Base-by-base conservation (phyloP, 1,140 invertebrate genomes). In the Neodiprion fabricii region DNA sequence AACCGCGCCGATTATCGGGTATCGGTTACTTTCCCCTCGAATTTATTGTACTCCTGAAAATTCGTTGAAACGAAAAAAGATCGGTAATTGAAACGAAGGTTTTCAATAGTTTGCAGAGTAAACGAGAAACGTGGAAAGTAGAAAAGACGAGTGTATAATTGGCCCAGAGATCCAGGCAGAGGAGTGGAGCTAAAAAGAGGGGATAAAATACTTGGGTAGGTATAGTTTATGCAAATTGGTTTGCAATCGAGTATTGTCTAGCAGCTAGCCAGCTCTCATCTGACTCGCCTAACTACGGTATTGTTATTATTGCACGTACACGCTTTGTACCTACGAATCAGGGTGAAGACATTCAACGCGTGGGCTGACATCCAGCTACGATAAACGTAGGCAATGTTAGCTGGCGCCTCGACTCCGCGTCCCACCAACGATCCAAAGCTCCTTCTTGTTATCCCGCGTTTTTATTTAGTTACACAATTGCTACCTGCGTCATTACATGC, bases 201-300 rank as follows among this genome's bases (percentile, higher is more conserved):
- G 71, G 67, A 61, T 77, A 81, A 82, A 76, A 77, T 79, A 83
- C 79, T 82, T 81, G 83, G 79, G 79, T 49, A 7, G 1, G 74
- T 79, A 82, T 82, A 84, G 84, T 74, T 81, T 80, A 85, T 84
- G 80, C 79, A 82, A 82, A 83, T 82, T 75, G 77, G 70, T 66
- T 21, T 61, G 28, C 53, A 17, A 61, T 23, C 71, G 68, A 73
- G 76, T 77, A 85, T 83, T 83, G 82, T 81, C 78, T 75, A 79
- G 53, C 53, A 12, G 53, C 11, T 61, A 14, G 11, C 9, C 53
- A 40, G 53, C n/a, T 61, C 53, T 17, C 53, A 17, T 61, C 53
- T 61, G 28, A 40, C 28, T 40, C 28, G 28, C 28, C 28, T 40
- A 40, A 4, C 28, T 40, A 40, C 5, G 28, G 28, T 40, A 40